Conservation (phyloP, 1,140 invertebrate genomes). For the Gryllus bimaculatus region DNA sequence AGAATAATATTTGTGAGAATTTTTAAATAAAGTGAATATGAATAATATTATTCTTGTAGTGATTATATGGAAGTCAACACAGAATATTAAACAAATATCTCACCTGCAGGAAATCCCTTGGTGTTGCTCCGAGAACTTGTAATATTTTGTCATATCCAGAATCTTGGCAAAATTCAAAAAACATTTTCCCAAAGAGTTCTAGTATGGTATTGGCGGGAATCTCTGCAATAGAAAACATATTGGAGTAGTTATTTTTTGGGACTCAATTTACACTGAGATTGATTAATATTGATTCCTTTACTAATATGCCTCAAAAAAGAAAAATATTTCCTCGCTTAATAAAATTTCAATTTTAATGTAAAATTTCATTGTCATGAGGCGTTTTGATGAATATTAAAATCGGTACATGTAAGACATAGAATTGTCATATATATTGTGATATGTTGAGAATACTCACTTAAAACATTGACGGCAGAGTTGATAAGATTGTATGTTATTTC, state of each 20-base stretch:
- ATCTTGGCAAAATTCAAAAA: slow-evolving; percentile 90
- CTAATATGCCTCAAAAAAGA: too few species aligned
- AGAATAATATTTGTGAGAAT: too few species aligned
- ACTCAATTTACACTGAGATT: background rate
- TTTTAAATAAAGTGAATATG: too few species aligned
- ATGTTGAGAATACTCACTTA: slow-evolving; percentile 56
- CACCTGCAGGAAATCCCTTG: slow-evolving; percentile 83
- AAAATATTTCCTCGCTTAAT: too few species aligned
- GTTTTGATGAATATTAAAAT: too few species aligned
- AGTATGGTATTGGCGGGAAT: slow-evolving; percentile 83
- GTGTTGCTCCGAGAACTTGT: slow-evolving; percentile 84
- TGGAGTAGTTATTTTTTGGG: background rate
- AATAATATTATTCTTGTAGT: too few species aligned
- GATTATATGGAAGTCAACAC: too few species aligned
- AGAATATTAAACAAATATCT: slow-evolving; percentile 13
- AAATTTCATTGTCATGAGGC: too few species aligned
- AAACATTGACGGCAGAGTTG: slow-evolving; percentile 75
- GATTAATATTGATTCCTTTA: background rate
- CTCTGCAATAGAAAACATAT: slow-evolving; percentile 47
- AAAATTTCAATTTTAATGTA: too few species aligned
- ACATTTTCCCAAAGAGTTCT: slow-evolving; percentile 87
- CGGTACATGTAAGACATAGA: background rate
- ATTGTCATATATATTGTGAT: background rate
- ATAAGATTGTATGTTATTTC: slow-evolving; percentile 91
- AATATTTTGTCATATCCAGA: slow-evolving; percentile 89